Base-by-base conservation (phyloP, 2,888 invertebrate species). In the Melieria picta region DNA sequence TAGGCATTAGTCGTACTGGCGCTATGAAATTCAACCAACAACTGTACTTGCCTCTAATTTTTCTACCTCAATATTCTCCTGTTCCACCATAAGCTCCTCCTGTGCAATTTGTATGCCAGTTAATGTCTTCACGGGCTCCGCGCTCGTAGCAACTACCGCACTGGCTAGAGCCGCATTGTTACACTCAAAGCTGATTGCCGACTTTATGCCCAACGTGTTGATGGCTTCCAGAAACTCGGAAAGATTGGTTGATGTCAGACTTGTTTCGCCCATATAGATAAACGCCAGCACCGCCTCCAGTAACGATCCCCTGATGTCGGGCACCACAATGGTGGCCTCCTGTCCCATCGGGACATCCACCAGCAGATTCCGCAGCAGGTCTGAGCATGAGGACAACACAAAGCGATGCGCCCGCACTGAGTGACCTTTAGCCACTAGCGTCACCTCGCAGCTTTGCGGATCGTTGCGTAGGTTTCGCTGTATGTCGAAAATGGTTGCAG, bases 171-270 rank as follows among this genome's bases (percentile, higher is more conserved):
- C 57, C 57, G 76, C 43, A 67, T 83, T 80, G 71, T 81, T 84
- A 47, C 86, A 85, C 74, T 86, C 86, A 65, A 86, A 86, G 66
- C 86, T 86, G 5, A 86, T 86, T 3, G 85, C 85, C n/a, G 85
- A 85, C 48, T 86, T 86, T 3, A 86, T 86, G 45, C 86, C 86
- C 66, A 86, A 73, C 2, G 86, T 78, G 70, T 85, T 86, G 7
- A 86, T 86, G 7, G 85, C 84, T 65, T 86, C 87, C 10, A 86
- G 76, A 60, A 86, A 86, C 52, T 86, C 86, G 0, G 86, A 82
- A 3, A 86, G 78, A 74, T 85, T 80, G 2, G 82, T 75, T 1
- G 86, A 86, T 0, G 82, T 80, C 13, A 86, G 74, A 13, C 79
- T 83, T 1, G 85, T 85, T 70, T 86, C 86, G 3, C 87, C 87